Evolutionary conservation across 1,140 invertebrate genomes (phyloP), one percentile per base, ranked within the genome.

Genomic region (Kradibia gibbosae): DNA sequence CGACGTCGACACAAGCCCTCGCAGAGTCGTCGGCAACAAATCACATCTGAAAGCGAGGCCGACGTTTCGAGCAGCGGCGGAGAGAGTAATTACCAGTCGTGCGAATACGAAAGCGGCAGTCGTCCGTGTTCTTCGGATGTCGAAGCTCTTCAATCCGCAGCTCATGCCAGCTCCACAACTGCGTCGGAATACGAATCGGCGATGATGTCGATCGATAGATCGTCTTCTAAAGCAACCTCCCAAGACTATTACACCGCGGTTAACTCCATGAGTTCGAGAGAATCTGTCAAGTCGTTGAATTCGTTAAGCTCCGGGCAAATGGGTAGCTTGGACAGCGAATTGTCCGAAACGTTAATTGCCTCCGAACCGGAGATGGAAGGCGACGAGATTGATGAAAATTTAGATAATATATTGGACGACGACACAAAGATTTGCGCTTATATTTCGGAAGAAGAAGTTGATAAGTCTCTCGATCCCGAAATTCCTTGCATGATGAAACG

Each of bases 171-270:
- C 87, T 93, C 88, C 91, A 95, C 84, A 93, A 91, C 90, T 0
- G 84, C 94, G 5, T 97, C 96, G 5, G 97, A 98, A 87, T 98
- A 98, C 88, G 96, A 98, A 87, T 97, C 96, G 11, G 97, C 97
- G 31, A 87, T 95, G 55, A 95, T 94, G 83, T 96, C 95, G 17
- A 93, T 96, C 84, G 96, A 96, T 81, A 89, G 93, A 55, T 96
- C 96, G 20, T 93, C 94, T 8, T 96, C 95, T 5, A 90, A 94
- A 55, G 91, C 89, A 42, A 93, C 93, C 20, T 97, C 96, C 0
- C 95, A 95, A 85, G 96, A 97, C 84, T 98, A 96, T 88, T 94
- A 95, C 22, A 97, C 96, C 71, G 96, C 96, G 17, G 94, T 94
- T 4, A 96, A 95, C 83, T 95, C 95, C 15, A 91, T 97, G 82